Evolutionary conservation across 2,797 vertebrate genomes (phyloP).

Genomic region (Danio albolineatus): DNA sequence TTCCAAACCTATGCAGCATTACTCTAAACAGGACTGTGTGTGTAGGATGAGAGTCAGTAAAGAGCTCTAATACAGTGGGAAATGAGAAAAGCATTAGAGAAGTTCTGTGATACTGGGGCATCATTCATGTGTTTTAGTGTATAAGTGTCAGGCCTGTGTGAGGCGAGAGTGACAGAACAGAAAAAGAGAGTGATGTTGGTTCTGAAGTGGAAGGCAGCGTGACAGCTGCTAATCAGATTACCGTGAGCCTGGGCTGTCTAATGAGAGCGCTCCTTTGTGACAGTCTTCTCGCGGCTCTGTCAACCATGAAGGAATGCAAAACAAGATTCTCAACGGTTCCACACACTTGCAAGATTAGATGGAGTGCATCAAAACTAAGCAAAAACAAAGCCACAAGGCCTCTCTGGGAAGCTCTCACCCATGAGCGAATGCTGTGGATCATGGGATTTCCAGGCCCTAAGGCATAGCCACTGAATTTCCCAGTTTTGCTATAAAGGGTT

Average conservation of each 20-base stretch:
- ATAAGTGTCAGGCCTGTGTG: conserved; percentile 49
- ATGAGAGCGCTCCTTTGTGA: conserved; percentile 82
- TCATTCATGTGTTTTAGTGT: conserved; percentile 35
- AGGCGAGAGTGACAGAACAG: conserved; percentile 52
- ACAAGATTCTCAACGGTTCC: conserved; percentile 73
- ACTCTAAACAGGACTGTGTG: background rate
- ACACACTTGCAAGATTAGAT: conserved; percentile 73
- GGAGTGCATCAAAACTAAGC: conserved; percentile 71
- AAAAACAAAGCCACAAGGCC: conserved; percentile 70
- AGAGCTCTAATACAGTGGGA: background rate
- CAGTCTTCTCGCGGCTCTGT: conserved; percentile 76
- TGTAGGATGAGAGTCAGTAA: background rate
- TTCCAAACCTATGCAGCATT: background rate
- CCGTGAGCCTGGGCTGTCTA: conserved; percentile 79
- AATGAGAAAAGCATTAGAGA: conserved; percentile 10
- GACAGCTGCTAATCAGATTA: conserved; percentile 86
- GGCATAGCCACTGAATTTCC: conserved; percentile 68
- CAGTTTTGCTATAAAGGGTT: conserved; percentile 5
- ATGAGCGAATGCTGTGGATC: conserved; percentile 73
- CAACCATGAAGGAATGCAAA: conserved; percentile 77
- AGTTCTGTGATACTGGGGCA: background rate
- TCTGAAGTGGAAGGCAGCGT: conserved; percentile 76
- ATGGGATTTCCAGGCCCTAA: conserved; percentile 71
- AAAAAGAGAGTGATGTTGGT: conserved; percentile 64
- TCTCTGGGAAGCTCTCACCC: conserved; percentile 73